Evolutionary conservation across 2,113 vertebrate genomes (phyloP).

Genomic region (Suncus etruscus): DNA sequence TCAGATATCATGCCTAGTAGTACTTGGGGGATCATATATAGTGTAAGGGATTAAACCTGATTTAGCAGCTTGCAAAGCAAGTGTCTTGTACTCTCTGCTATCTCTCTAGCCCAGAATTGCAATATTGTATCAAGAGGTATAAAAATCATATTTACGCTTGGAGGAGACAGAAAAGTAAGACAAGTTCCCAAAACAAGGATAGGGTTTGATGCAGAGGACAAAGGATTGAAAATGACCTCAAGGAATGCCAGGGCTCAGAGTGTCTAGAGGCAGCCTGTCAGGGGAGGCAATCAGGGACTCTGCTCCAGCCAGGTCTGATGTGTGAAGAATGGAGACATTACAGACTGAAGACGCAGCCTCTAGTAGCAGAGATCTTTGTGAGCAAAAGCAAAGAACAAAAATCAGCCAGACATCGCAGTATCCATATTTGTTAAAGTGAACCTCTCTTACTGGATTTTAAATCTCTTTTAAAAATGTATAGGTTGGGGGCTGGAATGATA

Average conservation of each 20-base stretch:
- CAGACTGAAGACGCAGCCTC: neutral
- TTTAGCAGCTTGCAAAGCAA: too few species aligned
- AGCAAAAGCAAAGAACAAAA: neutral
- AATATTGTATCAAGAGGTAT: neutral
- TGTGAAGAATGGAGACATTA: neutral
- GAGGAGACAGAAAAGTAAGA: neutral
- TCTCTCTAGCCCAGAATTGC: too few species aligned
- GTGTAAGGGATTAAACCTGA: too few species aligned
- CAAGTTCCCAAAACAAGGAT: neutral
- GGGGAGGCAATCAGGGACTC: neutral
- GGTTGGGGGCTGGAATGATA: too few species aligned
- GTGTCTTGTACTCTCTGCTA: too few species aligned
- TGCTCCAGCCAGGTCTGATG: neutral
- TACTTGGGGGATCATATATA: too few species aligned
- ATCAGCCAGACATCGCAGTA: neutral
- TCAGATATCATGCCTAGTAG: too few species aligned
- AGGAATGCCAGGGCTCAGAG: neutral
- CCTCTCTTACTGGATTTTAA: slow-evolving; percentile 58
- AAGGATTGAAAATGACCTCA: neutral
- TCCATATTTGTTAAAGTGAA: slow-evolving; percentile 37
- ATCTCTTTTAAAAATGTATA: slow-evolving; percentile 70
- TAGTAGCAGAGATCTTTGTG: neutral
- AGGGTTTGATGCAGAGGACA: neutral
- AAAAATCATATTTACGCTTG: neutral
- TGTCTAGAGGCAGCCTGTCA: neutral